phyloP scores from a whole-genome alignment of 2,113 vertebrate genomes.

The Halcyon malimbica region DNA sequence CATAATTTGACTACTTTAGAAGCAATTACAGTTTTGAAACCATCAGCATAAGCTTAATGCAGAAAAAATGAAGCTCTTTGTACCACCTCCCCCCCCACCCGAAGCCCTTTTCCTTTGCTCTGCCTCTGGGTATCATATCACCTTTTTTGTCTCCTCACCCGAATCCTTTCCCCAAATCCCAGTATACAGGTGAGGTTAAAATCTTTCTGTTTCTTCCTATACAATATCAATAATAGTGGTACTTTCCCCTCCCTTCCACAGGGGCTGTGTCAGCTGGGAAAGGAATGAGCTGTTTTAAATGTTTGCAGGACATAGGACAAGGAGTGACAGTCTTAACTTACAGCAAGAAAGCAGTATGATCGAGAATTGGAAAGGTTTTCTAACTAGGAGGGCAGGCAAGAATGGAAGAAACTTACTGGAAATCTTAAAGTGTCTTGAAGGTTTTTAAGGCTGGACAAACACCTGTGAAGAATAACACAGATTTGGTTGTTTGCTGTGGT shows the following conservation, averaged over 20 bases:
- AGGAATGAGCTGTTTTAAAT: background rate
- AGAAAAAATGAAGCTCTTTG: conserved; percentile 20
- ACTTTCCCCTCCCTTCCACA: accelerated
- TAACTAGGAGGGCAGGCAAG: background rate
- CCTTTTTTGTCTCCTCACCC: background rate
- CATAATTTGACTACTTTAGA: conserved; percentile 22
- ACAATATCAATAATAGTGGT: background rate
- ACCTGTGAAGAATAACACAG: background rate
- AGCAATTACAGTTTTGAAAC: conserved; percentile 34
- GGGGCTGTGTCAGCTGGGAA: background rate
- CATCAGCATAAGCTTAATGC: background rate
- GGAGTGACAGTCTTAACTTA: background rate
- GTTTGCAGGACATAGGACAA: background rate
- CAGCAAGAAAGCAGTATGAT: background rate
- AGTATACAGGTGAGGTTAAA: background rate
- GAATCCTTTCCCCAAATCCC: background rate
- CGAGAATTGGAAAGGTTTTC: background rate
- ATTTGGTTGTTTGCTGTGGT: background rate
- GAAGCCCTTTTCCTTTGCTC: background rate
- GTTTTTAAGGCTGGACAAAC: background rate
- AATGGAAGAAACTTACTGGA: background rate
- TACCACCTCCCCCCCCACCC: background rate
- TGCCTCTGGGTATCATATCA: background rate
- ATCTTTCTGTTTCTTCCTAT: background rate
- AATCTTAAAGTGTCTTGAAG: background rate